Percentiles rank a stretch among this genome's conserved stretches.
phyloP scores from a whole-genome alignment of 2,797 vertebrate genomes.

The Sphaeramia orbicularis region DNA sequence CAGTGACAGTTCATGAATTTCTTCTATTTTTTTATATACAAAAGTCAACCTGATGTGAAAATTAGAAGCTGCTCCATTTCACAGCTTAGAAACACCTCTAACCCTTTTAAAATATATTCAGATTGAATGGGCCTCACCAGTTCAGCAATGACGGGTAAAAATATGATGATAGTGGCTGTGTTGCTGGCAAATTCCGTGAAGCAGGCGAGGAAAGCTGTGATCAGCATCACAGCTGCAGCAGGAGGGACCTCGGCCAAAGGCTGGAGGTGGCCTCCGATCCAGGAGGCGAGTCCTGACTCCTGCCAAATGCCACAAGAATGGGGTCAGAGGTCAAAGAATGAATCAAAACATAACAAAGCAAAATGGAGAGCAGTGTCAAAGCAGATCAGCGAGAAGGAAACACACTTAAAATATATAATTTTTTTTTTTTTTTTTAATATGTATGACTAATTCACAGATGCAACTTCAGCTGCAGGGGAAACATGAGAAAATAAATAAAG shows the following conservation, averaged over 20 bases:
- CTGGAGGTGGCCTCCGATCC: constrained; percentile 93
- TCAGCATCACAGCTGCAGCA: constrained; percentile 88
- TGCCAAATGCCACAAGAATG: constrained; percentile 67
- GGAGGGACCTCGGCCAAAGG: constrained; percentile 91
- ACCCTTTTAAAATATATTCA: neutral
- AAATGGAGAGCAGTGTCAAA: constrained; percentile 29
- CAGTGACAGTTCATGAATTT: neutral
- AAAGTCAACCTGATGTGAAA: neutral
- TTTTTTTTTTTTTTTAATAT: too few relatives aligned
- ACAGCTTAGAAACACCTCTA: neutral
- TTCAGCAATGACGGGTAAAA: constrained; percentile 93
- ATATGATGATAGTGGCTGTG: constrained; percentile 97
- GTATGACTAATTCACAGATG: too few relatives aligned
- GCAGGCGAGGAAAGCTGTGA: constrained; percentile 91
- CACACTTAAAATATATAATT: too few relatives aligned
- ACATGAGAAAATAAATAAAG: neutral
- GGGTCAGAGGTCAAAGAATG: constrained; percentile 42
- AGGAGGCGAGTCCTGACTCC: constrained; percentile 94
- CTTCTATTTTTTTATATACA: too few relatives aligned
- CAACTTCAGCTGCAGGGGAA: neutral
- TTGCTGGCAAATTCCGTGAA: constrained; percentile 99
- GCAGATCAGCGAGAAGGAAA: neutral
- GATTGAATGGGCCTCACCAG: constrained; percentile 84
- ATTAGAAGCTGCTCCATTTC: too few relatives aligned
- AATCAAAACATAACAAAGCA: constrained; percentile 58